These are phyloP conservation scores for Caligus rogercresseyi DNA, from an alignment of 1,140 invertebrate species.

Conservation along the genomic window DNA sequence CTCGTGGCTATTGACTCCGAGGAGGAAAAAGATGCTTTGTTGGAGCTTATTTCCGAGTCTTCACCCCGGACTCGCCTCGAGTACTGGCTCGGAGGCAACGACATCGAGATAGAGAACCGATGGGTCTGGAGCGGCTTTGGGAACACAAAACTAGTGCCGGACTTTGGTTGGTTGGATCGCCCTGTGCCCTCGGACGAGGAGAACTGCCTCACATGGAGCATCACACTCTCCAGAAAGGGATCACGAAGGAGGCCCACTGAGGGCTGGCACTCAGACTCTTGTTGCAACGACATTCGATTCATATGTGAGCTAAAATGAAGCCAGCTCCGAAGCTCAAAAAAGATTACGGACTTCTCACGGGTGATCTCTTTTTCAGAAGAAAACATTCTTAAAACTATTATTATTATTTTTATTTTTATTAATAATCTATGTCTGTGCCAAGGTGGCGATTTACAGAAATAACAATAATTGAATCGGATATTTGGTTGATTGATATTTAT, in stretches of 20 bases:
- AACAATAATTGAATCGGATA: too few species aligned
- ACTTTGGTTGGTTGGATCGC: constrained; percentile 14
- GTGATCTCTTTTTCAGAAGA: background rate
- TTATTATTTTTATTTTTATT: too few species aligned
- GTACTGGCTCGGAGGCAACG: constrained; percentile 18
- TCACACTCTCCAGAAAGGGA: constrained; percentile 1
- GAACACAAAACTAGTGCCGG: background rate
- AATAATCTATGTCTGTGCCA: too few species aligned
- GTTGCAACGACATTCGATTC: constrained; percentile 10
- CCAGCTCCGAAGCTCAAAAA: background rate
- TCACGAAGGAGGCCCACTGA: background rate
- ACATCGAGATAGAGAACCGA: constrained; percentile 13
- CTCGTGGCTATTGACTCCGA: background rate
- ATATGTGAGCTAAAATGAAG: constrained; percentile 1
- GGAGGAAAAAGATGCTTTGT: background rate
- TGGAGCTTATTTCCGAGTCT: background rate
- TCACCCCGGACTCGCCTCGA: constrained; percentile 1
- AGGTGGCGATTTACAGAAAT: too few species aligned
- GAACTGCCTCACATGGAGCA: constrained; percentile 18
- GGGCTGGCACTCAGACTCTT: constrained; percentile 16
- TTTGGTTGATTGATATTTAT: too few species aligned
- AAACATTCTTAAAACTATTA: too few species aligned
- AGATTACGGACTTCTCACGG: background rate
- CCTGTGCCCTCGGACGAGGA: constrained; percentile 13
- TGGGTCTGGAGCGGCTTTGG: constrained; percentile 11